Base-by-base conservation (phyloP, 2,113 vertebrate genomes). In the Thamnaconus septentrionalis region DNA sequence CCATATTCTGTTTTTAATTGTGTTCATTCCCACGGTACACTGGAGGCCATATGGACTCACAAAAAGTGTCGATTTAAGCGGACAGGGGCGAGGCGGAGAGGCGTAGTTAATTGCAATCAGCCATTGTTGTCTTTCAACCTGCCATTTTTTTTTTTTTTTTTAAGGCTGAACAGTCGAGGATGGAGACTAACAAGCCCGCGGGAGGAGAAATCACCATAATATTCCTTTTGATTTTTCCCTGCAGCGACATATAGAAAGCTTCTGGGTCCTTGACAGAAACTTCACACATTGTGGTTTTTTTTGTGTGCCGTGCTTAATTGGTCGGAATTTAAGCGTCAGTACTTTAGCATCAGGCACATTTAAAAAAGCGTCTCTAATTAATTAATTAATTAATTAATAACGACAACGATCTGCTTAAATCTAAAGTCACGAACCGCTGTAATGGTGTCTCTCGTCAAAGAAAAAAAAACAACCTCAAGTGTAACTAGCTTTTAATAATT, bases 1-100 rank as follows among this genome's bases (percentile, higher is more conserved):
- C 87, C 88, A 91, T 92, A 91, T 91, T 91, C 88, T 72, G 82
- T 73, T 80, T 87, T 91, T 91, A 91, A 91, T 91, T 90, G 88
- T 88, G 80, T 82, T 80, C 76, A 91, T 92, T 92, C 90, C 90
- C 91, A 92, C 92, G 91, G 84, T 91, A 67, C 83, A 82, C 84
- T 59, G 50, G 61, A 72, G 87, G 83, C 85, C 87, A 90, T 89
- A 89, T 90, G 89, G 89, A 88, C 81, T 68, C 82, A 84, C 83
- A 87, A 31, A 31, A 82, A 89, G 85, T 91, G 87, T 91, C 81
- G 82, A 89, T 89, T 87, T 91, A 85, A 91, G 82, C 85, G 80
- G 85, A 83, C 85, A 84, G 81, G 81, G 80, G 75, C 69, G 71
- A 85, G 84, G 81, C 79, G 83, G 84, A 82, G 86, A 84, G 88